Evolutionary conservation across 1,140 invertebrate genomes (phyloP).

Genomic region (Drosophila lacertosa): DNA sequence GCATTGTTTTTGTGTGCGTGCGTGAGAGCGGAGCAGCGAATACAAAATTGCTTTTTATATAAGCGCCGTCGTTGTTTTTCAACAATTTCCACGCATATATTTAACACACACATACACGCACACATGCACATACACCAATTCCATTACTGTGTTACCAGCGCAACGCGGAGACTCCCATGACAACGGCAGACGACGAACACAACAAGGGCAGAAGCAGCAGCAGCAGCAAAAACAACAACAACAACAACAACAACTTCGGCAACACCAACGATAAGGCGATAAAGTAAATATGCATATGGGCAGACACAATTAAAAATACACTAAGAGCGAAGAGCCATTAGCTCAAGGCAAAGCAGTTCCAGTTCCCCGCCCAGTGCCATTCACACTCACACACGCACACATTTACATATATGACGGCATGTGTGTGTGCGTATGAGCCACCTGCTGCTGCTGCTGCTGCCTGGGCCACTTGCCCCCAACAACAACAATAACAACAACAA

Average conservation of each 20-base stretch:
- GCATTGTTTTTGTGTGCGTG: slow-evolving; percentile 31
- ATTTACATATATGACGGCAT: slow-evolving; percentile 20
- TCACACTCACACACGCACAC: slow-evolving; percentile 7
- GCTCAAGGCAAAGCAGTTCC: slow-evolving; percentile 35
- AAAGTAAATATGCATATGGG: slow-evolving; percentile 73
- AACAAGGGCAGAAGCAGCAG: slow-evolving; percentile 32
- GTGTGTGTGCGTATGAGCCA: slow-evolving; percentile 58
- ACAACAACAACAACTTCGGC: no score
- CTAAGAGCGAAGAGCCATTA: slow-evolving; percentile 58
- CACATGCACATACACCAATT: slow-evolving; percentile 5
- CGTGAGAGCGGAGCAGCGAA: slow-evolving; percentile 32
- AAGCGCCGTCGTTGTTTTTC: slow-evolving; percentile 50
- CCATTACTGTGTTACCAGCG: slow-evolving; percentile 34
- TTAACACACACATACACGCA: slow-evolving; percentile 9
- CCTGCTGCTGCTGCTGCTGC: slow-evolving; percentile 60
- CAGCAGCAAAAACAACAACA: slow-evolving; percentile 36
- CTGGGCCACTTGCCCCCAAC: slow-evolving; percentile 24
- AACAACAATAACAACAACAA: neutral
- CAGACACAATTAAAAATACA: slow-evolving; percentile 70
- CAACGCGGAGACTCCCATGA: slow-evolving; percentile 66
- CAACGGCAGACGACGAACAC: slow-evolving; percentile 45
- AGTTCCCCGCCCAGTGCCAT: slow-evolving; percentile 38
- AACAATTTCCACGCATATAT: slow-evolving; percentile 47
- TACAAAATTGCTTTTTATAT: slow-evolving; percentile 56
- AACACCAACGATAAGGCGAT: slow-evolving; percentile 33